These are phyloP conservation scores for Cyrtorhinus lividipennis DNA, from an alignment of 1,140 invertebrate species.

Conservation along the genomic window DNA sequence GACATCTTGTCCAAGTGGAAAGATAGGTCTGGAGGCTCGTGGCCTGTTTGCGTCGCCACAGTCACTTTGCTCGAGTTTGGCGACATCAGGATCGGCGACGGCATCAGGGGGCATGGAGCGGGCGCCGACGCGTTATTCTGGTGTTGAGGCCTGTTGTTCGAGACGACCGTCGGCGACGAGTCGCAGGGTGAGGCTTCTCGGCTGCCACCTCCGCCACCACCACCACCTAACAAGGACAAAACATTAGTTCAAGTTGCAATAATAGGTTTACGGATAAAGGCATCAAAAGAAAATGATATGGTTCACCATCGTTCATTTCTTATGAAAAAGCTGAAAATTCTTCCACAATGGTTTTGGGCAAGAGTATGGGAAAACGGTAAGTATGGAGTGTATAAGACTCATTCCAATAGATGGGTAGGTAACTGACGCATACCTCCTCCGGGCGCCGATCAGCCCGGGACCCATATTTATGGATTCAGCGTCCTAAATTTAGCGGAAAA, in stretches of 20 bases:
- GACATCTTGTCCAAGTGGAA: slow-evolving; percentile 63
- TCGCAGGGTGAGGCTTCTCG: slow-evolving; percentile 47
- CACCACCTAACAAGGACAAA: background rate
- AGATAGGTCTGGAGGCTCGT: slow-evolving; percentile 47
- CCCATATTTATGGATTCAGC: no score
- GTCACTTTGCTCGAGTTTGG: slow-evolving; percentile 40
- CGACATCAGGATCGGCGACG: slow-evolving; percentile 14
- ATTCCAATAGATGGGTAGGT: no score
- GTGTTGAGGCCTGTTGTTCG: slow-evolving; percentile 11
- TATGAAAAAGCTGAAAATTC: no score
- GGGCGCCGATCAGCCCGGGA: no score
- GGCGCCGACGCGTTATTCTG: slow-evolving; percentile 8
- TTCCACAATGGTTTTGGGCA: no score
- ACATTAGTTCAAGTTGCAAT: background rate
- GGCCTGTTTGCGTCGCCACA: slow-evolving; percentile 67
- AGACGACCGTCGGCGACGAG: background rate
- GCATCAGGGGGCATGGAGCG: background rate
- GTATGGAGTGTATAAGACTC: no score
- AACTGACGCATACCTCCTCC: no score
- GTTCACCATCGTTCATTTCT: no score
- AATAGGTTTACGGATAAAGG: no score
- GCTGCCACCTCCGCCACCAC: slow-evolving; percentile 16
- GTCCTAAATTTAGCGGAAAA: no score
- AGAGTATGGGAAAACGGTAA: no score
- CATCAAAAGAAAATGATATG: no score